These are phyloP conservation scores for Dipodomys merriami DNA, from an alignment of 2,113 vertebrate genomes.

Conservation along the genomic window DNA sequence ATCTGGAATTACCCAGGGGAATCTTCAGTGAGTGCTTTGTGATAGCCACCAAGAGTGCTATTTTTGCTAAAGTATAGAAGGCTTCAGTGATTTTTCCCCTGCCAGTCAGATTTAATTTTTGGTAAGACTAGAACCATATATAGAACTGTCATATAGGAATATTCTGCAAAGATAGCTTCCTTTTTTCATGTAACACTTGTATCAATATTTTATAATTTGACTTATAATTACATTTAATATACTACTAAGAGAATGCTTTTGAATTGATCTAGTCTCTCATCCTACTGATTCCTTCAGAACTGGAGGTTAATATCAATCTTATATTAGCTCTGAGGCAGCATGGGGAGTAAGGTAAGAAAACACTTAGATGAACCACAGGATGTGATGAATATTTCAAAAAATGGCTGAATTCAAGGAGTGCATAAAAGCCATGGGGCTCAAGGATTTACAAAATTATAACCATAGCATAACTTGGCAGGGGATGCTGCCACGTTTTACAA, in stretches of 20 bases:
- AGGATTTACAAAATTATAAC: background rate
- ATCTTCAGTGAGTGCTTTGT: background rate
- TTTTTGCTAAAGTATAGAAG: background rate
- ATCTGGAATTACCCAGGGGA: background rate
- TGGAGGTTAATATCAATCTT: background rate
- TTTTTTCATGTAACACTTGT: background rate
- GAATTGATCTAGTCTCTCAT: background rate
- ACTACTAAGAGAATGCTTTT: background rate
- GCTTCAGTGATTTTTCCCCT: background rate
- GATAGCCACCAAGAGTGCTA: background rate
- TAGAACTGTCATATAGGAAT: background rate
- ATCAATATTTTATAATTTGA: background rate
- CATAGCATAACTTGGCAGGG: background rate
- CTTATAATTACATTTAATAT: background rate
- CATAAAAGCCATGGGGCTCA: background rate
- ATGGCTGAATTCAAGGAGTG: background rate
- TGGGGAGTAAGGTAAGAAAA: background rate
- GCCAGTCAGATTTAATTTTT: background rate
- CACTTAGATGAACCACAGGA: background rate
- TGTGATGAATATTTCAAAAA: background rate
- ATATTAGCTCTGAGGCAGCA: background rate
- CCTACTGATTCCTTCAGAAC: background rate
- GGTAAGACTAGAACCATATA: background rate
- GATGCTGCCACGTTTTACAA: background rate
- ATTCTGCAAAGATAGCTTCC: background rate